phyloP scores from a whole-genome alignment of 2,888 invertebrate species.

The Cryptocephalus primarius region DNA sequence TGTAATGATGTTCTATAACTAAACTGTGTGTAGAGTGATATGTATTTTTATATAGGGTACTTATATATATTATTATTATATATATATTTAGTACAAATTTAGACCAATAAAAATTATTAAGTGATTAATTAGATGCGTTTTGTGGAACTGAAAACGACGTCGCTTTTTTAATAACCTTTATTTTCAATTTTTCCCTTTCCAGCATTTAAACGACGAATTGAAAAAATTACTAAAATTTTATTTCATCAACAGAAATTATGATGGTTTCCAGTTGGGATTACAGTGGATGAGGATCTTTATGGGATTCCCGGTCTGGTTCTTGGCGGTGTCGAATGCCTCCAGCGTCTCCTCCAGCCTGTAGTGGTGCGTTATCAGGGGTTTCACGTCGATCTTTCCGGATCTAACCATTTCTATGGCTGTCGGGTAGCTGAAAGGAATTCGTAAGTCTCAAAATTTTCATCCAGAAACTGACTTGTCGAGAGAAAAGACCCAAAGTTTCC shows the following conservation, averaged over 20 bases:
- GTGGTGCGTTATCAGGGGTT: constrained; percentile 75
- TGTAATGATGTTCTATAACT: constrained; percentile 16
- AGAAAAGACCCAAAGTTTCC: too few species aligned
- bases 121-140: too few species aligned
- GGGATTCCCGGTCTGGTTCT: constrained; percentile 56
- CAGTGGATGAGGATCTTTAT: constrained; percentile 87
- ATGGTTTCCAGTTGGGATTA: constrained; percentile 30
- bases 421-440: constrained; percentile 51
- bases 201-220: background rate
- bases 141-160: too few species aligned
- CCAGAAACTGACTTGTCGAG: too few species aligned
- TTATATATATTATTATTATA: constrained; percentile 31
- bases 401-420: constrained; percentile 69
- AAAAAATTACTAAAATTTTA: background rate
- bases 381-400: constrained; percentile 65
- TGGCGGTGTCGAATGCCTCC: constrained; percentile 75
- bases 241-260: constrained; percentile 3
- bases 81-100: constrained; percentile 39
- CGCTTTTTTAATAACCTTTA: too few species aligned
- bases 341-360: constrained; percentile 64
- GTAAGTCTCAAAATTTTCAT: background rate
- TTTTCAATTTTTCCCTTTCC: background rate
- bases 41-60: constrained; percentile 41
- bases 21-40: constrained; percentile 36
- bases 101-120: constrained; percentile 23